Evolutionary conservation across 2,888 invertebrate genomes (phyloP), one percentile per base, ranked within the genome.

Genomic region (Apodemia hepburni): DNA sequence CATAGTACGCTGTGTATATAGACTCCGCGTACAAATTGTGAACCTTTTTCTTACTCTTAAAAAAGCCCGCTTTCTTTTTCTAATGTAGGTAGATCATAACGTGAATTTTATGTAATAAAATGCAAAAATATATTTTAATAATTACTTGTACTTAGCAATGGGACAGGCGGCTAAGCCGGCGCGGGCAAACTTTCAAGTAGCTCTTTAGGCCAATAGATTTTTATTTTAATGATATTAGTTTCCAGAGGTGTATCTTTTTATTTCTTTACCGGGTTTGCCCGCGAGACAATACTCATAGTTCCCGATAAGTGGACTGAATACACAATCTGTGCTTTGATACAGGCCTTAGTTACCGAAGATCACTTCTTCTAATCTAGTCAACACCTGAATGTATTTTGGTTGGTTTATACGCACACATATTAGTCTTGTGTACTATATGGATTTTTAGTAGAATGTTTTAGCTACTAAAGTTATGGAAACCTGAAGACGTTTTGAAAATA

Each of bases 51-150:
- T 79, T 84, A 85, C 78, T 81, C 81, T 76, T 82, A n/a, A n/a
- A n/a, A 81, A 84, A 76, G 79, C 86, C 90, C 82, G 89, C 90
- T 90, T 89, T 86, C 84, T 77, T 89, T 90, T 89, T 88, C 85
- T 88, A 88, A 87, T 79, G 83, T 91, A 90, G 88, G 85, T 90
- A 90, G 90, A 86, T 81, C 87, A 85, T 89, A 89, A 91, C 90
- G 87, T 91, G 87, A 91, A 91, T 90, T 90, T 89, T 91, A 88
- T 90, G 88, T 91, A 91, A 90, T 89, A 88, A 85, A 91, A 89
- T 87, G 90, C 89, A 87, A 84, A 87, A 85, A 89, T 91, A 91
- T 91, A 91, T 90, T 90, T 91, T 90, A 90, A 89, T 91, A 90
- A 90, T 89, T 86, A 90, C 84, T 87, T 90, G 90, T 90, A 90